These are phyloP conservation scores for Lasioglossum albipes DNA, from an alignment of 1,140 invertebrate species.

Conservation along the genomic window DNA sequence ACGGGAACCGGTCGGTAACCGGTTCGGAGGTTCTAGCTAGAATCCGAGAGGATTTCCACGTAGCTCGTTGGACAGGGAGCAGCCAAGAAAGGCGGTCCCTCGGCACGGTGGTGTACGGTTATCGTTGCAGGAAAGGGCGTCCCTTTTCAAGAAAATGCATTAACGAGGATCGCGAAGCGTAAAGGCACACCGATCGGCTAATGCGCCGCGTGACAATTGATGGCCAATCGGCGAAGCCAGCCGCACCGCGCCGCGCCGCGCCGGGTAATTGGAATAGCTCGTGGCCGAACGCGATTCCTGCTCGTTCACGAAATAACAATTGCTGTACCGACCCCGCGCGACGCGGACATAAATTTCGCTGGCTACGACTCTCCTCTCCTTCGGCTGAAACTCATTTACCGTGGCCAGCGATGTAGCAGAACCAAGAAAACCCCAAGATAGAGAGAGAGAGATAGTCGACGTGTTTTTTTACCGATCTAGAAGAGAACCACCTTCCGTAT, in stretches of 20 bases:
- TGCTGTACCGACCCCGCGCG: not conserved
- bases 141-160: conserved; percentile 28
- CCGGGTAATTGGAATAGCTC: conserved; percentile 37
- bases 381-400: too few relatives aligned
- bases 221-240: not conserved
- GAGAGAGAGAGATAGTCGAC: too few relatives aligned
- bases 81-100: not conserved
- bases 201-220: conserved; percentile 16
- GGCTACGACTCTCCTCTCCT: too few relatives aligned
- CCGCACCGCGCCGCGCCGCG: too few relatives aligned
- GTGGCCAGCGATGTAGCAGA: too few relatives aligned
- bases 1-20: conserved; percentile 45
- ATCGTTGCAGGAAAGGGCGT: not conserved
- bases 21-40: conserved; percentile 37
- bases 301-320: conserved; percentile 23
- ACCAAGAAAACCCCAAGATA: too few relatives aligned
- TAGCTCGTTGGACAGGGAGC: conserved; percentile 15
- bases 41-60: conserved; percentile 40
- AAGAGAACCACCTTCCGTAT: conserved; percentile 8
- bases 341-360: conserved; percentile 29
- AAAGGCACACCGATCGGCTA: not conserved
- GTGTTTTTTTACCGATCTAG: not conserved
- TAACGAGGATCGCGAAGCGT: conserved; percentile 10
- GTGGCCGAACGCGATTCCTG: not conserved
- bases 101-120: not conserved